Evolutionary conservation across 2,797 vertebrate genomes (phyloP).

Genomic region (Spea hammondii): DNA sequence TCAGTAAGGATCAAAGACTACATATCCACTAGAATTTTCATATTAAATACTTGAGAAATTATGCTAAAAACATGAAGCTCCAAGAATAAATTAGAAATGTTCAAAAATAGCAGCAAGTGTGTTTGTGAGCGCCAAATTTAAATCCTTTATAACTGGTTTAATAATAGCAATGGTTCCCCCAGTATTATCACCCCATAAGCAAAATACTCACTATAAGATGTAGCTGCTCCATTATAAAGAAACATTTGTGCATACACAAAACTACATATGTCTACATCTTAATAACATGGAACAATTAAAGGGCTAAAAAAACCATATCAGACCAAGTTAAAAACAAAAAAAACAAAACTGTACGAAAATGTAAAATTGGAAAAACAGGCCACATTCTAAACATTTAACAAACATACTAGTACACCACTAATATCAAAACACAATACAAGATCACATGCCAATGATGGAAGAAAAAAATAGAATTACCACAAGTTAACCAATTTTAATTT

Average conservation of each 20-base stretch:
- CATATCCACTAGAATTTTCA: background rate
- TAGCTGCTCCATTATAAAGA: conserved; percentile 15
- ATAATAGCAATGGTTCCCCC: background rate
- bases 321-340: background rate
- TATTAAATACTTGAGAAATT: conserved; percentile 8
- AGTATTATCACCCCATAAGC: background rate
- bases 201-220: background rate
- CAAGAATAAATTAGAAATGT: background rate
- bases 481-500: background rate
- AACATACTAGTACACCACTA: conserved; percentile 56
- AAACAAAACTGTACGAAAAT: conserved; percentile 5
- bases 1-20: conserved; percentile 1
- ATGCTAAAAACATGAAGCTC: conserved; percentile 1
- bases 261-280: background rate
- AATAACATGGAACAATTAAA: background rate
- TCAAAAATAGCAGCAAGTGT: conserved; percentile 33
- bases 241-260: background rate
- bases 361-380: conserved; percentile 10
- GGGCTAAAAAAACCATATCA: background rate
- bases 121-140: conserved; percentile 18
- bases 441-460: conserved; percentile 44
- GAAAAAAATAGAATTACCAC: conserved; percentile 8
- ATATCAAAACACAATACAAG: conserved; percentile 59
- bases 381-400: conserved; percentile 34
- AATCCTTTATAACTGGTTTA: conserved; percentile 8